Evolutionary conservation across 1,140 invertebrate species (phyloP).

Genomic region (Sarcophaga peregrina): DNA sequence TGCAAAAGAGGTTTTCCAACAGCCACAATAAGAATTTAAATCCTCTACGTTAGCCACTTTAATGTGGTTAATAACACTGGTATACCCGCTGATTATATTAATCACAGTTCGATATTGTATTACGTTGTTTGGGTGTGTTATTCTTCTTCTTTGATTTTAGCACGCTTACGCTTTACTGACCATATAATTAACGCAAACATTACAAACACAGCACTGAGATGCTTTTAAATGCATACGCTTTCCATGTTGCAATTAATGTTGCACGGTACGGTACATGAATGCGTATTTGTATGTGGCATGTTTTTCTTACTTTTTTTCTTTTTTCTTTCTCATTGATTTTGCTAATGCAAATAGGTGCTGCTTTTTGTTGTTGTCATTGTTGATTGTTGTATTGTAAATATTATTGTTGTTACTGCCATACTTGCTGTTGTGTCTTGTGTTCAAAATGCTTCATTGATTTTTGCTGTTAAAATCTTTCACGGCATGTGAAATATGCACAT

Average conservation of each 20-base stretch:
- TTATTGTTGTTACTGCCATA: too few relatives aligned
- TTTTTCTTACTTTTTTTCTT: too few relatives aligned
- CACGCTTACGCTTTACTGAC: slow-evolving; percentile 15
- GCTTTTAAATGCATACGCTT: neutral
- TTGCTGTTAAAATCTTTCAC: slow-evolving; percentile 15
- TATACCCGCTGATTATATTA: neutral
- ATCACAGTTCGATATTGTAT: slow-evolving; percentile 1
- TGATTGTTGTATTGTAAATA: neutral
- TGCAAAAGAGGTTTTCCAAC: neutral
- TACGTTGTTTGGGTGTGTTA: neutral
- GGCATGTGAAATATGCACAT: slow-evolving; percentile 19
- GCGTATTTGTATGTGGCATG: neutral
- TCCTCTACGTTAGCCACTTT: neutral
- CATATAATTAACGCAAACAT: slow-evolving; percentile 27
- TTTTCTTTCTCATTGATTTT: too few relatives aligned
- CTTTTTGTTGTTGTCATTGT: neutral
- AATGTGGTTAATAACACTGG: neutral
- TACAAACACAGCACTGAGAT: neutral
- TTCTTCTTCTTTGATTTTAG: neutral
- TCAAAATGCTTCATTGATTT: slow-evolving; percentile 21
- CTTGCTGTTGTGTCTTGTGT: slow-evolving; percentile 13
- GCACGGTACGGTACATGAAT: neutral
- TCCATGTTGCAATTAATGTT: neutral
- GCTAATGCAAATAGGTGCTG: neutral
- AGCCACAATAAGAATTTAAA: neutral